phyloP scores from a whole-genome alignment of 2,888 invertebrate genomes.

The Mimas tiliae region DNA sequence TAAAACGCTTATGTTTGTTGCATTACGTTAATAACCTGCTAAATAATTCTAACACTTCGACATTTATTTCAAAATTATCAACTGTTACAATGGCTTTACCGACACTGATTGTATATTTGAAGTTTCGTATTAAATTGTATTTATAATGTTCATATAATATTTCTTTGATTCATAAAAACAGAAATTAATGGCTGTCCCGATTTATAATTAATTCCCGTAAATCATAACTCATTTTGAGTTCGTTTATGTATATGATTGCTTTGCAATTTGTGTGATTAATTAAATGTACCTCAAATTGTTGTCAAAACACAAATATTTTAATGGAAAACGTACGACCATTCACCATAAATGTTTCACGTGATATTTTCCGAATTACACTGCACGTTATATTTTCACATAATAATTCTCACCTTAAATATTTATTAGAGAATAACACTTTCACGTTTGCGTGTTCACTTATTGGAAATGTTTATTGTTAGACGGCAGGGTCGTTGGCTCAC shows the following conservation, averaged over 20 bases:
- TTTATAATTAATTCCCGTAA: not conserved
- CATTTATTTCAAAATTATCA: no score
- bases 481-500: slow-evolving; percentile 21
- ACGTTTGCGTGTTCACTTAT: slow-evolving; percentile 12
- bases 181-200: not conserved
- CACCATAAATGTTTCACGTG: not conserved
- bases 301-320: not conserved
- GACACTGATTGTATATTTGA: not conserved
- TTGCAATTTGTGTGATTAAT: no score
- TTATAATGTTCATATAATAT: no score
- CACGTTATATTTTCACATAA: no score
- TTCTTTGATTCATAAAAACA: no score
- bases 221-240: not conserved
- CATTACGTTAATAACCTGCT: not conserved
- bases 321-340: no score
- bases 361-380: not conserved
- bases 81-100: not conserved
- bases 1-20: not conserved
- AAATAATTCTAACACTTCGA: not conserved
- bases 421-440: slow-evolving; percentile 18
- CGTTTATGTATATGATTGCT: not conserved
- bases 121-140: not conserved
- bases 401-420: slow-evolving; percentile 13
- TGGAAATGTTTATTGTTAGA: slow-evolving; percentile 22
- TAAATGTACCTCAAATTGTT: not conserved